These are phyloP conservation scores for Bruchidius siliquastri DNA, from an alignment of 2,888 invertebrate genomes.

Conservation along the genomic window DNA sequence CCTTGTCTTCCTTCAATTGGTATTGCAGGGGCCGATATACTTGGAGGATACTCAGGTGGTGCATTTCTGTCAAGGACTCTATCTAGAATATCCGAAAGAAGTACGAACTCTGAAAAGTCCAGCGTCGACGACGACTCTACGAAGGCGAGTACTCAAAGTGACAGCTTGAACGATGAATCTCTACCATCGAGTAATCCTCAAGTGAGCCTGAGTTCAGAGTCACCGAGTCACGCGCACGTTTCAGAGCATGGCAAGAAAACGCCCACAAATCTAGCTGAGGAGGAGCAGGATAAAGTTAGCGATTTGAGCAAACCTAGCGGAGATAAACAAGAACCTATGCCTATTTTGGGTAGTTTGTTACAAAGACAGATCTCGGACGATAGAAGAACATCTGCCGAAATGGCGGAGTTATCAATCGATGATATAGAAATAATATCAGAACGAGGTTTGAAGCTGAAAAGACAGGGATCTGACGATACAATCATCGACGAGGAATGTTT, in stretches of 20 bases:
- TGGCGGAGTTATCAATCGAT: conserved; percentile 80
- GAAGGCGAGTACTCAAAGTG: conserved; percentile 78
- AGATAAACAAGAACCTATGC: conserved; percentile 34
- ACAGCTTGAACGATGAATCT: conserved; percentile 80
- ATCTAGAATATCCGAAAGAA: conserved; percentile 82
- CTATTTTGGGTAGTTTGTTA: conserved; percentile 40
- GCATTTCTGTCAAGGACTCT: conserved; percentile 73
- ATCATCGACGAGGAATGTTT: conserved; percentile 47
- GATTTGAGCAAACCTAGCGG: conserved; percentile 28
- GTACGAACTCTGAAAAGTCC: conserved; percentile 83
- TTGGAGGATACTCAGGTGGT: conserved; percentile 51
- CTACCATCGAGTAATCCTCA: conserved; percentile 80
- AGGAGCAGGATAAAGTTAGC: conserved; percentile 24
- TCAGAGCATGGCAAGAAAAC: conserved; percentile 46
- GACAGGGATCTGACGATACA: conserved; percentile 48
- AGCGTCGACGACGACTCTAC: conserved; percentile 83
- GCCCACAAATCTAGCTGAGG: conserved; percentile 28
- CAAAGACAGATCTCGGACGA: conserved; percentile 69
- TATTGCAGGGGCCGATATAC: conserved; percentile 58
- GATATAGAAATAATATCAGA: conserved; percentile 49
- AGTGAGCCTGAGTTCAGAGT: conserved; percentile 79
- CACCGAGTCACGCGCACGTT: conserved; percentile 69
- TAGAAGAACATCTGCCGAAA: conserved; percentile 76
- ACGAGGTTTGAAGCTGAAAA: conserved; percentile 40
- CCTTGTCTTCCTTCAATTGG: conserved; percentile 57